Evolutionary conservation across 2,113 vertebrate genomes (phyloP).

Genomic region (Kryptolebias marmoratus): DNA sequence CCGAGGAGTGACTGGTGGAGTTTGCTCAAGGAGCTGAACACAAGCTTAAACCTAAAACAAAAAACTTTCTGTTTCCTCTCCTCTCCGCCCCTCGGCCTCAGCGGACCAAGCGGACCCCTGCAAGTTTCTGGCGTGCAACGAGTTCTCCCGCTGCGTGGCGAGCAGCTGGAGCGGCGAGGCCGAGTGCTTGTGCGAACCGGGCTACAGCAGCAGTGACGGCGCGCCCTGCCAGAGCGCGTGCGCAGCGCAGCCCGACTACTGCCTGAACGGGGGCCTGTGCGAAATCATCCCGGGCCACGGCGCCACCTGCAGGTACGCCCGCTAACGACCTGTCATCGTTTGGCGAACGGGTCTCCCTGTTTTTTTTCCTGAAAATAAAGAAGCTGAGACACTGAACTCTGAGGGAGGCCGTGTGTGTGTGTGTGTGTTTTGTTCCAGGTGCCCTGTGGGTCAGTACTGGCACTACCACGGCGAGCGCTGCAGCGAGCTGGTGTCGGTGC

Average conservation of each 20-base stretch:
- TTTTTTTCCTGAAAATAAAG: too few relatives aligned
- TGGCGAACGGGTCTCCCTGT: too few relatives aligned
- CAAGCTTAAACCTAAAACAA: too few relatives aligned
- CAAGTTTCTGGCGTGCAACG: constrained; percentile 88
- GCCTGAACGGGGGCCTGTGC: constrained; percentile 84
- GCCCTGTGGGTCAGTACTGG: constrained; percentile 82
- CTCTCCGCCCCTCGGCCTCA: constrained; percentile 58
- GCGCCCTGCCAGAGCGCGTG: constrained; percentile 85
- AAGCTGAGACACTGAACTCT: too few relatives aligned
- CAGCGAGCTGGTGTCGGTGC: constrained; percentile 81
- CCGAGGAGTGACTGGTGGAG: too few relatives aligned
- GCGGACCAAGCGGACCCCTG: constrained; percentile 88
- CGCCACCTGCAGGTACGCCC: constrained; percentile 87
- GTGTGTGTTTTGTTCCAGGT: constrained; percentile 70
- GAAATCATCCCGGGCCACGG: constrained; percentile 83
- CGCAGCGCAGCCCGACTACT: constrained; percentile 78
- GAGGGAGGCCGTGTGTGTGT: not conserved
- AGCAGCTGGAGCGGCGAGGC: constrained; percentile 85
- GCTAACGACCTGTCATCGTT: too few relatives aligned
- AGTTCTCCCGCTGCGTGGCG: constrained; percentile 86
- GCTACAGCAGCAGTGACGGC: constrained; percentile 76
- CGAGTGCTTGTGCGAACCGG: constrained; percentile 86
- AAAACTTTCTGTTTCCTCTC: too few relatives aligned
- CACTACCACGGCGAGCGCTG: constrained; percentile 83
- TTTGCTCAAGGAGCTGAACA: too few relatives aligned